A percentile compares a stretch with the other conserved stretches of the same genome.
Conservation (phyloP, 2,888 invertebrate species). For the Zygogramma bicolorata region DNA sequence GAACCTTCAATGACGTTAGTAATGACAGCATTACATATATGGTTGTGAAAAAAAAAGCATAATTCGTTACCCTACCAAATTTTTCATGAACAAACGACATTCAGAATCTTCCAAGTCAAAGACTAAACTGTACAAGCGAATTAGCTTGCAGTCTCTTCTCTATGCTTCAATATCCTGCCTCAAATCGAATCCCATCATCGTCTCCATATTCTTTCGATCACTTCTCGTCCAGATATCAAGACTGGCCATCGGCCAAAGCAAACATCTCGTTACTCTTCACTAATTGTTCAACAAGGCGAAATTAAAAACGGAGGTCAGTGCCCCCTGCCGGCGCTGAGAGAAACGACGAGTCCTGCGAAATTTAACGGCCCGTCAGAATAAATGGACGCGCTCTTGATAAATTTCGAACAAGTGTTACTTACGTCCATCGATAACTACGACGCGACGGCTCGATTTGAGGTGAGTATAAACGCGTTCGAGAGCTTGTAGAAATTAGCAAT, state of each 20-base stretch:
- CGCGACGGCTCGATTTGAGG: neutral
- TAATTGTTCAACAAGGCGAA: slow-evolving; percentile 11
- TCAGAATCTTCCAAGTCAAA: too few relatives aligned
- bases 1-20: too few relatives aligned
- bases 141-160: too few relatives aligned
- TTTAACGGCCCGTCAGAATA: slow-evolving; percentile 19
- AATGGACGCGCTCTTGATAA: slow-evolving; percentile 21
- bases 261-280: slow-evolving; percentile 12
- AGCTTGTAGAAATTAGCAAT: neutral
- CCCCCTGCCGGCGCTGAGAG: neutral
- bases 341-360: slow-evolving; percentile 12
- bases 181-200: neutral
- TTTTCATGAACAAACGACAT: too few relatives aligned
- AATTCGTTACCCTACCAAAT: too few relatives aligned
- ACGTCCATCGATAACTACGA: neutral
- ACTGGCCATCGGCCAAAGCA: slow-evolving; percentile 18
- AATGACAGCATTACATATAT: too few relatives aligned
- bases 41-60: too few relatives aligned
- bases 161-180: too few relatives aligned
- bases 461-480: neutral
- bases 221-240: neutral
- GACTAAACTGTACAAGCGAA: too few relatives aligned
- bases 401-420: slow-evolving; percentile 1
- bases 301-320: slow-evolving; percentile 5
- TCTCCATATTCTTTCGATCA: neutral